Conservation (phyloP, 2,797 vertebrate genomes). For the Micrastur ruficollis region DNA sequence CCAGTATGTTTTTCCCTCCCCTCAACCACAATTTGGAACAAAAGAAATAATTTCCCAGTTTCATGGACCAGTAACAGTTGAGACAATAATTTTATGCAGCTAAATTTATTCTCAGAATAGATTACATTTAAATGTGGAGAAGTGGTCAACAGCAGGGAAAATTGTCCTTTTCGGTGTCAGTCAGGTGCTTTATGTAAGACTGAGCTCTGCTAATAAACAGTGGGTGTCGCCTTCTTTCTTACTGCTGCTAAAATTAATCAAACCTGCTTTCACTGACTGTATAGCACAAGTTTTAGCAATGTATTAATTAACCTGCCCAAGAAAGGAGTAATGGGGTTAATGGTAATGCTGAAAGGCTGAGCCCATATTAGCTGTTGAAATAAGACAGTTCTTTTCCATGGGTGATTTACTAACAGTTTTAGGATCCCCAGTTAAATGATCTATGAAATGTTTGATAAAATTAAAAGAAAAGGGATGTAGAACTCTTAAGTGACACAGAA, state of each 20-base stretch:
- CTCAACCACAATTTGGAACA: background rate
- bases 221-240: background rate
- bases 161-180: conserved; percentile 64
- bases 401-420: background rate
- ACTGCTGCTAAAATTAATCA: background rate
- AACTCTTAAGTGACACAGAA: background rate
- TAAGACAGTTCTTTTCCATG: background rate
- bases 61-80: conserved; percentile 53
- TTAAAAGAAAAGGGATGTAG: background rate
- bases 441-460: background rate
- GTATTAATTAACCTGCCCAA: background rate
- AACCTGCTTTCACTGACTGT: background rate
- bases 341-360: background rate
- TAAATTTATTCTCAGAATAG: conserved; percentile 93
- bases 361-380: background rate
- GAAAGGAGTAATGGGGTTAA: background rate
- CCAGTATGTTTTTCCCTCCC: background rate
- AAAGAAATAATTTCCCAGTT: background rate
- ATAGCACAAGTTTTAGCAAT: background rate
- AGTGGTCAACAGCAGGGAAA: conserved; percentile 78
- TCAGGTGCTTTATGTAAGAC: background rate
- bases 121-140: conserved; percentile 88
- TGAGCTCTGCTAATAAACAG: background rate
- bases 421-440: background rate
- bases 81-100: conserved; percentile 69